Percentiles rank a stretch among this genome's conserved stretches.
Conservation (phyloP, 2,888 invertebrate genomes). For the Petrophora chlorosata region DNA sequence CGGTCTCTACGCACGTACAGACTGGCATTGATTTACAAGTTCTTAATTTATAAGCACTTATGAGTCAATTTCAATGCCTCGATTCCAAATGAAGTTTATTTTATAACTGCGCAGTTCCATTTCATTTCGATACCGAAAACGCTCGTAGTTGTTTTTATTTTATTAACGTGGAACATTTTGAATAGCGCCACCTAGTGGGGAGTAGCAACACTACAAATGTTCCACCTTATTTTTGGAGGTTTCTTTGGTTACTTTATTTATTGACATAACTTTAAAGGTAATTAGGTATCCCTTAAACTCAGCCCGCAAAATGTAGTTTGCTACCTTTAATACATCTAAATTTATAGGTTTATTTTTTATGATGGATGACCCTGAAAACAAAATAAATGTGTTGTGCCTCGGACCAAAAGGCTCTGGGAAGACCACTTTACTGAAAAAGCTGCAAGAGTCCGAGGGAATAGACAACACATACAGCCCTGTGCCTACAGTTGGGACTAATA, state of each 20-base stretch:
- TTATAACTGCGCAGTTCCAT: conserved; percentile 28
- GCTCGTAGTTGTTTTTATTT: not conserved
- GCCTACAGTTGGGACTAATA: conserved; percentile 91
- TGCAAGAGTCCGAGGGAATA: conserved; percentile 87
- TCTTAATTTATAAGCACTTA: conserved; percentile 21
- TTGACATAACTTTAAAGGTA: too few species aligned
- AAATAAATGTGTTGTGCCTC: conserved; percentile 85
- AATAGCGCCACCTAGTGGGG: conserved; percentile 56
- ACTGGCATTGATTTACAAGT: conserved; percentile 33
- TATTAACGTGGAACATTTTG: not conserved
- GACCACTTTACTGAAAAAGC: conserved; percentile 89
- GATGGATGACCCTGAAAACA: conserved; percentile 74
- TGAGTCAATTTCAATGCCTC: conserved; percentile 32
- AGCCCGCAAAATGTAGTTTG: not conserved
- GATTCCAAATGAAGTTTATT: conserved; percentile 31
- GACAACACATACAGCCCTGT: conserved; percentile 91
- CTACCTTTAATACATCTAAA: not conserved
- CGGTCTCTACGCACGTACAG: conserved; percentile 2
- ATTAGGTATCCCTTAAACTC: too few species aligned
- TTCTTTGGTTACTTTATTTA: too few species aligned
- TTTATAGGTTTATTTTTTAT: too few species aligned
- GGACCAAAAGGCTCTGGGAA: conserved; percentile 93
- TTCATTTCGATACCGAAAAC: conserved; percentile 12
- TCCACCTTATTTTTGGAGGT: not conserved
- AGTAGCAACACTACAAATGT: conserved; percentile 49